Evolutionary conservation across 2,113 vertebrate species (phyloP), one percentile per base, ranked within the genome.

Genomic region (Chaetodon auriga): DNA sequence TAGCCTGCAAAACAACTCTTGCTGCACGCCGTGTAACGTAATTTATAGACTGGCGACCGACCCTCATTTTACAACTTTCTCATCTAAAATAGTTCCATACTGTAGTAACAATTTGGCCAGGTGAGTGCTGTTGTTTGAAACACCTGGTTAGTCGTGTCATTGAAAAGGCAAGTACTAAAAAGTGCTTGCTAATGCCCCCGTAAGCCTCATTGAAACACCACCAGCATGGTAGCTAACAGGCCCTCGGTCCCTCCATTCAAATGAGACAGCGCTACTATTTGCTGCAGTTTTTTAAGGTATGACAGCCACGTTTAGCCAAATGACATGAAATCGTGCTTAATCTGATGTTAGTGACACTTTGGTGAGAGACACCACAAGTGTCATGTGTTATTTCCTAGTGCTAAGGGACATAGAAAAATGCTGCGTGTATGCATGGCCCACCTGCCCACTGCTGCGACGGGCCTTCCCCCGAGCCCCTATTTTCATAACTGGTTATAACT

Each of bases 391-490:
- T 76, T 84, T 72, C 7, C 25, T 15, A 19, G n/a, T 45, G 54
- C 30, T 65, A 90, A 84, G 79, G 78, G 88, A 74, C 75, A 64
- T 11, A 5, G 60, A 85, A 89, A 90, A 94, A 36, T 93, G 89
- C 89, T 93, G 91, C 92, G 94, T 91, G 93, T 90, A 48, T 88
- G 89, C 81, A 82, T 87, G 94, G 94, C 94, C 94, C 95, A 94
- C 90, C 91, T 92, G 93, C 90, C 89, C 86, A 38, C 54, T 64
- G 72, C 75, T 84, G 82, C 89, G 61, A 83, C 81, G 76, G 95
- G 95, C 95, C 95, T 91, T 76, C 43, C 83, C 25, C 53, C 64
- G 21, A 81, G 81, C 81, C 75, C 86, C 82, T 68, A 64, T 81
- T 86, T 81, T 48, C 12, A 55, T 21, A 73, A 78, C 49, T 62